Evolutionary conservation across 2,113 vertebrate species (phyloP).

Genomic region (Psilopsiagon aurifrons): DNA sequence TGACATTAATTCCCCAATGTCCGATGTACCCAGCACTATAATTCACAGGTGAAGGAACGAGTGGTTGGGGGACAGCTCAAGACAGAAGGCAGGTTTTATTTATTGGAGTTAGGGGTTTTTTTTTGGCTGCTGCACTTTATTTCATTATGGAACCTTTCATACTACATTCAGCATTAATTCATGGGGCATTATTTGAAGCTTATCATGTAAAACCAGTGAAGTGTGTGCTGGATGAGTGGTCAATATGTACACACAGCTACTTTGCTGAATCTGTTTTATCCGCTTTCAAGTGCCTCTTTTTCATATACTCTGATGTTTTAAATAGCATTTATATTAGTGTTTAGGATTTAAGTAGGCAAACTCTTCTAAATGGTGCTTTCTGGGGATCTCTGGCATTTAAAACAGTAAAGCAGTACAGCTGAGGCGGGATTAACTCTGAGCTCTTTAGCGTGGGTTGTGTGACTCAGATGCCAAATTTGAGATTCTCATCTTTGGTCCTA

Average conservation of each 20-base stretch:
- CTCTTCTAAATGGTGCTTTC: slow-evolving; percentile 19
- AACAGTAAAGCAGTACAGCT: slow-evolving; percentile 31
- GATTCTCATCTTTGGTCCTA: neutral
- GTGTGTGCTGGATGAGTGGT: neutral
- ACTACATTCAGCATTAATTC: neutral
- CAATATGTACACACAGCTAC: neutral
- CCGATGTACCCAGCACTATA: neutral
- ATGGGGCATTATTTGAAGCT: neutral
- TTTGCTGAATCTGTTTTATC: slow-evolving; percentile 17
- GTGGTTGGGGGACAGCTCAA: neutral
- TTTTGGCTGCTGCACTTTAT: neutral
- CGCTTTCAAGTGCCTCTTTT: slow-evolving; percentile 21
- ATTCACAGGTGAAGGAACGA: neutral
- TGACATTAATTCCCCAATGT: neutral
- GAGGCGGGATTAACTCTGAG: neutral
- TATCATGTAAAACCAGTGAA: neutral
- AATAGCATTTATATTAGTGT: slow-evolving; percentile 34
- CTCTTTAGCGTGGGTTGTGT: neutral
- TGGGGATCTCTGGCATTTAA: slow-evolving; percentile 8
- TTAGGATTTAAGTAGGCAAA: slow-evolving; percentile 43
- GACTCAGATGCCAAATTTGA: neutral
- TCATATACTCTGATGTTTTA: neutral
- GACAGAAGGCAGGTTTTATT: slow-evolving; percentile 3
- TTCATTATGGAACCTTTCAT: neutral
- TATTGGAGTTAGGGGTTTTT: fast-evolving